These are phyloP conservation scores for Pegoplata infirma DNA, from an alignment of 2,888 invertebrate genomes.

Conservation along the genomic window DNA sequence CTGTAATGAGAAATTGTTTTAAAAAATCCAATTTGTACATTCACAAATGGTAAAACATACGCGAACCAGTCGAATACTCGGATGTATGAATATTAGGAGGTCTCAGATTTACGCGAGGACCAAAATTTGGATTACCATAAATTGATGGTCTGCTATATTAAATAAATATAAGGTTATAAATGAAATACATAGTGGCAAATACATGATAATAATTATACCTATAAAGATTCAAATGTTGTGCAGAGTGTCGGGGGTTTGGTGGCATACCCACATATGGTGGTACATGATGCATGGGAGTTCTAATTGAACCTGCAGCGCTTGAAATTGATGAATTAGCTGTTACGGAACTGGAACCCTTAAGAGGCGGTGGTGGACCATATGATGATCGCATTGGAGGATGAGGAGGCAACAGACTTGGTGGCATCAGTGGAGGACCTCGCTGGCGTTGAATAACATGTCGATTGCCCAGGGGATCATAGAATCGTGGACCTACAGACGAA, in stretches of 20 bases:
- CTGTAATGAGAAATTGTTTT: constrained; percentile 51
- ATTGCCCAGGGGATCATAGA: constrained; percentile 68
- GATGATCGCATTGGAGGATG: constrained; percentile 72
- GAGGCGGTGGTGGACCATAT: constrained; percentile 76
- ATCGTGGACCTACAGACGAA: constrained; percentile 67
- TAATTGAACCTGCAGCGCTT: constrained; percentile 32
- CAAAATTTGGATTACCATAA: constrained; percentile 75
- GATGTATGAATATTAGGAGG: constrained; percentile 68
- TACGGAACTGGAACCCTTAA: constrained; percentile 69
- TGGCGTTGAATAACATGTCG: constrained; percentile 63
- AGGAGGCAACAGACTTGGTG: constrained; percentile 57
- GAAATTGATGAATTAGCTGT: constrained; percentile 55
- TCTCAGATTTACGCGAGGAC: constrained; percentile 68
- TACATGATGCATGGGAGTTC: constrained; percentile 50
- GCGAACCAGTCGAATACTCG: constrained; percentile 72
- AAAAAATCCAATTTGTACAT: background rate
- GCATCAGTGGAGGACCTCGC: constrained; percentile 66
- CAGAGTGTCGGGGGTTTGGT: constrained; percentile 73
- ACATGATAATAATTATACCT: constrained; percentile 67
- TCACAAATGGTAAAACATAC: too few species aligned
- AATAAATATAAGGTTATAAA: background rate
- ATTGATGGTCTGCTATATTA: constrained; percentile 71
- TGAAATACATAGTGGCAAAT: background rate
- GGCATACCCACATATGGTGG: constrained; percentile 64
- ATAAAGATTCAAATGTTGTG: constrained; percentile 75